Evolutionary conservation across 1,140 invertebrate species (phyloP).

Genomic region (Cotesia typhae): DNA sequence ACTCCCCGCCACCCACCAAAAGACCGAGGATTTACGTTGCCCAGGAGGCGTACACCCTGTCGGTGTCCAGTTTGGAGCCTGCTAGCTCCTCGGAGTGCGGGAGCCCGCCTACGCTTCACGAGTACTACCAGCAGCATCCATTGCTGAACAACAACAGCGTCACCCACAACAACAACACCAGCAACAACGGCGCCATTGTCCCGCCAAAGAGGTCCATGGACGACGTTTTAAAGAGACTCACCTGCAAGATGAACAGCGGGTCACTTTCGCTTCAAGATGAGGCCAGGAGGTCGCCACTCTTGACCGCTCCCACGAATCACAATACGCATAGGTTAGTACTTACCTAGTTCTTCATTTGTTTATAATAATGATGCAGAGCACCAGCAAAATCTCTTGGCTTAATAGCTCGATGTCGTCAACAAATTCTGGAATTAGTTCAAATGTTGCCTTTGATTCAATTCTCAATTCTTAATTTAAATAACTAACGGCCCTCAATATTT

Average conservation of each 20-base stretch:
- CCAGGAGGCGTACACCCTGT: constrained; percentile 34
- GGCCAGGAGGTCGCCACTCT: constrained; percentile 69
- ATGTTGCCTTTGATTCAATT: not conserved
- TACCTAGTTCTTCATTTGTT: not conserved
- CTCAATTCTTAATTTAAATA: too few species aligned
- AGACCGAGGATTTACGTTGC: constrained; percentile 50
- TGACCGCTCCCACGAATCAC: constrained; percentile 69
- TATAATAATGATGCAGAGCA: too few species aligned
- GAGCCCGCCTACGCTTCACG: constrained; percentile 70
- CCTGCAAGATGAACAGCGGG: constrained; percentile 77
- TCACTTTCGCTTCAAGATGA: constrained; percentile 58
- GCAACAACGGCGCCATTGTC: constrained; percentile 48
- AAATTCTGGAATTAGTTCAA: constrained; percentile 15
- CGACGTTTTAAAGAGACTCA: constrained; percentile 83
- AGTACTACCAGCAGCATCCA: constrained; percentile 60
- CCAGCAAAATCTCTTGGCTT: too few species aligned
- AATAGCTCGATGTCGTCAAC: too few species aligned
- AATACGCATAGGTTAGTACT: constrained; percentile 58
- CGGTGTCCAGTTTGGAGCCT: constrained; percentile 53
- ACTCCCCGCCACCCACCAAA: constrained; percentile 54
- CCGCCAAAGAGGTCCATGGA: constrained; percentile 78
- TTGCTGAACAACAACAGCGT: constrained; percentile 63
- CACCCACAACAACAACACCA: constrained; percentile 52
- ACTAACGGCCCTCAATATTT: too few species aligned
- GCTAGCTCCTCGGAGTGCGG: constrained; percentile 76